Conservation (phyloP, 2,113 vertebrate species). For the Tachysurus fulvidraco region DNA sequence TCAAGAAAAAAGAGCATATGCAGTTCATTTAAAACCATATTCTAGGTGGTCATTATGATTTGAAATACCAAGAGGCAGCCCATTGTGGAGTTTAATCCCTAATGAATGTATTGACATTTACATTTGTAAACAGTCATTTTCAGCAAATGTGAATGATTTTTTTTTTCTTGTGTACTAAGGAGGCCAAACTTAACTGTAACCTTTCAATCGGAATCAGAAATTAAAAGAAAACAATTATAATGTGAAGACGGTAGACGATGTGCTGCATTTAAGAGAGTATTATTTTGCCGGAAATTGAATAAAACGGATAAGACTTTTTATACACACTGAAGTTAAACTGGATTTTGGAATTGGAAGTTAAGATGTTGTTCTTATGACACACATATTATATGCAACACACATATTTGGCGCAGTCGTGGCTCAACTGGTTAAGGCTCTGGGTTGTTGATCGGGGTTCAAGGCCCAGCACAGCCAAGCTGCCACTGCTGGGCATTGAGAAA, state of each 20-base stretch:
- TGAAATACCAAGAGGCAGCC: slow-evolving; percentile 36
- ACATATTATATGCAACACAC: neutral
- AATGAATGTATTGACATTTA: slow-evolving; percentile 44
- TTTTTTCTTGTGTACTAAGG: slow-evolving; percentile 13
- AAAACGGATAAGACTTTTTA: neutral
- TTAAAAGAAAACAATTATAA: neutral
- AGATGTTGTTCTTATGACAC: neutral
- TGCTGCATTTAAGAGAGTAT: neutral
- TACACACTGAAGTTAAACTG: neutral
- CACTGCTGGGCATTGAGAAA: no score
- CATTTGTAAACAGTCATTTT: slow-evolving; percentile 38
- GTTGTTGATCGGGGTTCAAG: no score
- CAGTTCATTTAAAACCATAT: neutral
- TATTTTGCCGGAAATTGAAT: slow-evolving; percentile 15
- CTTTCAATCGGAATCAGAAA: slow-evolving; percentile 9
- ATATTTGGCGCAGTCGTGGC: no score
- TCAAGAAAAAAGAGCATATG: neutral
- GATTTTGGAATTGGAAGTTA: neutral
- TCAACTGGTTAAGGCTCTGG: no score
- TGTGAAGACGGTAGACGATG: neutral
- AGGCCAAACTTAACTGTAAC: slow-evolving; percentile 26
- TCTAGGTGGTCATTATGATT: neutral
- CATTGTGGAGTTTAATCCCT: slow-evolving; percentile 37
- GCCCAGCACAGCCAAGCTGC: no score
- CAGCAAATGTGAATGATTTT: slow-evolving; percentile 33